phyloP scores from a whole-genome alignment of 2,888 invertebrate species.

The Papilio demoleus region DNA sequence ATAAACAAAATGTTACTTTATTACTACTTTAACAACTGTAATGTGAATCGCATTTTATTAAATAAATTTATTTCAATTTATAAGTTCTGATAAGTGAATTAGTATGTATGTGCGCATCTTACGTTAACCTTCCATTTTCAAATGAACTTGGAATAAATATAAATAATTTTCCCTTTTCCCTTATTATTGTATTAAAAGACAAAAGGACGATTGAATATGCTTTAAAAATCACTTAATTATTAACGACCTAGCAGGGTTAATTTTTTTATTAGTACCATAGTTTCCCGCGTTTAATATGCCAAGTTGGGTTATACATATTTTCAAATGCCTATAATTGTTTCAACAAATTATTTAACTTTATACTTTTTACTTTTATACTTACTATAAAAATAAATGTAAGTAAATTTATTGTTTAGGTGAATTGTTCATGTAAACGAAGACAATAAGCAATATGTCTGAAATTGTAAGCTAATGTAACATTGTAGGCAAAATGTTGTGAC shows the following conservation, averaged over 20 bases:
- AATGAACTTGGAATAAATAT: neutral
- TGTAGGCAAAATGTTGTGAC: neutral
- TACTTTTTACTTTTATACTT: too few species aligned
- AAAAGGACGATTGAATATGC: neutral
- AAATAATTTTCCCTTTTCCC: neutral
- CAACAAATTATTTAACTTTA: too few species aligned
- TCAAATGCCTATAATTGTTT: too few species aligned
- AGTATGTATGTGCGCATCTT: neutral
- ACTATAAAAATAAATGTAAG: neutral
- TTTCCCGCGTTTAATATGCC: too few species aligned
- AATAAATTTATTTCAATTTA: neutral
- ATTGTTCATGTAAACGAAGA: neutral
- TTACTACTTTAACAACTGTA: neutral
- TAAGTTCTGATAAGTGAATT: neutral
- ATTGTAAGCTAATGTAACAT: slow-evolving; percentile 1
- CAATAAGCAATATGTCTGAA: neutral
- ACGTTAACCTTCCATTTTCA: neutral
- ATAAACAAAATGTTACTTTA: neutral
- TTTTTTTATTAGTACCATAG: too few species aligned
- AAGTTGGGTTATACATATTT: too few species aligned
- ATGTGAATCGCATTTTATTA: neutral
- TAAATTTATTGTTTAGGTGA: neutral
- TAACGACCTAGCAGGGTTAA: too few species aligned
- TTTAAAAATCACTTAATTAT: neutral
- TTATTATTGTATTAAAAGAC: neutral